Conservation (phyloP, 1,140 invertebrate genomes). For the Watersipora subatra region DNA sequence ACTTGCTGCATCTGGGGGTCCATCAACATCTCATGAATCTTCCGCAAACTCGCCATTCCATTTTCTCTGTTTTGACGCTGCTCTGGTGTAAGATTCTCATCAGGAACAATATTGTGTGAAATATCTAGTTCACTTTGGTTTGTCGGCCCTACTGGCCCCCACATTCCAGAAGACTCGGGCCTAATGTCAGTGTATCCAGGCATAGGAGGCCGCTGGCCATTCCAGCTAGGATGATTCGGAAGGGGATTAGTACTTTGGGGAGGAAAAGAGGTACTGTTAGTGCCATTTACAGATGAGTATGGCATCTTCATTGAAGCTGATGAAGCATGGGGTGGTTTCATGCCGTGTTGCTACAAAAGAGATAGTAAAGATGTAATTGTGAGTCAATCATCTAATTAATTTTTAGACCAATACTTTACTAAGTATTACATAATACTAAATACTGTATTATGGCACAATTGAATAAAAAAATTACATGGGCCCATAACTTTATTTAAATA, state of each 20-base stretch:
- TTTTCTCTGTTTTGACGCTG: constrained; percentile 84
- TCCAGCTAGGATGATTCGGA: not conserved
- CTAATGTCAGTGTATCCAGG: not conserved
- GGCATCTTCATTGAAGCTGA: not conserved
- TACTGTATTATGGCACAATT: not conserved
- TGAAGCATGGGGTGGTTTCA: not conserved
- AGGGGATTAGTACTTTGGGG: not conserved
- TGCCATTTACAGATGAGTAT: not conserved
- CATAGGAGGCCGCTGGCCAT: not conserved
- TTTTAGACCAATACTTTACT: too few species aligned
- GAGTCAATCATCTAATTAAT: too few species aligned
- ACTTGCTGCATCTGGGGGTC: constrained; percentile 43
- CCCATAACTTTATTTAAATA: too few species aligned
- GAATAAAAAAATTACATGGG: not conserved
- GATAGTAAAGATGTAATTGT: too few species aligned
- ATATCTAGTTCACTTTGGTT: constrained; percentile 12
- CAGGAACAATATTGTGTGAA: constrained; percentile 48
- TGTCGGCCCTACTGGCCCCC: constrained; percentile 6
- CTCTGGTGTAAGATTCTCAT: constrained; percentile 90
- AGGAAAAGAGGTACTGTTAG: too few species aligned
- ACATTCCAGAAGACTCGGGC: constrained; percentile 1
- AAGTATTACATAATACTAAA: not conserved
- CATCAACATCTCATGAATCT: constrained; percentile 83
- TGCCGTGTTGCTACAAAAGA: not conserved
- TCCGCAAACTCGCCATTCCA: constrained; percentile 73